These are phyloP conservation scores for Enteromius fasciolatus DNA, from an alignment of 2,797 vertebrate species.

Conservation along the genomic window DNA sequence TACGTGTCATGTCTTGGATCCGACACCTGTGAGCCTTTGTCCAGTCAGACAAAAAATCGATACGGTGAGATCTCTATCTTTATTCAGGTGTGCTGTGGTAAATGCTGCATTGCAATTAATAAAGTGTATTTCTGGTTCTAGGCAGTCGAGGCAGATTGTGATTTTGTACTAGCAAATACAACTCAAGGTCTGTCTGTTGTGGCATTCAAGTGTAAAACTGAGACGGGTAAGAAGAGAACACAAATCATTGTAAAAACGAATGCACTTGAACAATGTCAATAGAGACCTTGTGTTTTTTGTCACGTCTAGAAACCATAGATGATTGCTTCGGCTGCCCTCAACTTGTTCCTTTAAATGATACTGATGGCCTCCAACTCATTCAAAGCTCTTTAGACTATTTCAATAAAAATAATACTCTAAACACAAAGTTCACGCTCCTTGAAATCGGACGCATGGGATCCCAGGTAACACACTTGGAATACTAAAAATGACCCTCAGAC, in stretches of 20 bases:
- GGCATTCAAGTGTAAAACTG: constrained; percentile 80
- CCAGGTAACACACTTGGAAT: constrained; percentile 66
- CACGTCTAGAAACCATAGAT: constrained; percentile 71
- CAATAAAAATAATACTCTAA: constrained; percentile 66
- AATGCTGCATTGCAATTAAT: background rate
- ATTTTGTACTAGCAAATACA: constrained; percentile 71
- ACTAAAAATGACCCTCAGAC: background rate
- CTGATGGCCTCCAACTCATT: constrained; percentile 68
- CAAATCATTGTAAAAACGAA: background rate
- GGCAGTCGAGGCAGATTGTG: constrained; percentile 81
- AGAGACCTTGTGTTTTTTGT: constrained; percentile 37
- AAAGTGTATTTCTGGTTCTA: constrained; percentile 44
- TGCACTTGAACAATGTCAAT: background rate
- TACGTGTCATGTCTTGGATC: constrained; percentile 77
- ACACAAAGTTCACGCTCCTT: constrained; percentile 60
- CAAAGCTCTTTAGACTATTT: constrained; percentile 67
- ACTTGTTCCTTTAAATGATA: constrained; percentile 76
- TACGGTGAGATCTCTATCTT: constrained; percentile 68
- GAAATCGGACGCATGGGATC: constrained; percentile 75
- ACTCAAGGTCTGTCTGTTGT: constrained; percentile 67
- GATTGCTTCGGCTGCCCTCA: constrained; percentile 67
- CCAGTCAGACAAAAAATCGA: constrained; percentile 71
- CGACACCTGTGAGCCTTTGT: constrained; percentile 75
- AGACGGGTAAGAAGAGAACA: constrained; percentile 67
- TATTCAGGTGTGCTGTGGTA: background rate